Conservation (phyloP, 2,113 vertebrate species). For the Pycnonotus jocosus region DNA sequence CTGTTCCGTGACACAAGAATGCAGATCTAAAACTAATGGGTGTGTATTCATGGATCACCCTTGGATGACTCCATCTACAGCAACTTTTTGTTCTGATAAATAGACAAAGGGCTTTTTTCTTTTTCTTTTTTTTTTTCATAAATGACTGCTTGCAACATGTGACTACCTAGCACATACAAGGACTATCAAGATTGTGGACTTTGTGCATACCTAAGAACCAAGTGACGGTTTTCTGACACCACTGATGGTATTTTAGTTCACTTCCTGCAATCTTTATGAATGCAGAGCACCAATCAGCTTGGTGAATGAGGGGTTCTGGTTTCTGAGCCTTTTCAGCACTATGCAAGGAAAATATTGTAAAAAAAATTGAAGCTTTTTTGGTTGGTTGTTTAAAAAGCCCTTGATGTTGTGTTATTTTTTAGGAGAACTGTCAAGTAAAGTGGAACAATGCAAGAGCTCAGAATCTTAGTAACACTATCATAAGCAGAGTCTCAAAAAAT, state of each 20-base stretch:
- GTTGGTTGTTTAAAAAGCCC: background rate
- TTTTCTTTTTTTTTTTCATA: background rate
- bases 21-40: background rate
- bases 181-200: background rate
- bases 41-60: background rate
- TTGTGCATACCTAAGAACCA: background rate
- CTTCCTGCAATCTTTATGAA: background rate
- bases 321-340: background rate
- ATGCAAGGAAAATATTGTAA: background rate
- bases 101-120: background rate
- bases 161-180: background rate
- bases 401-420: background rate
- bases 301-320: background rate
- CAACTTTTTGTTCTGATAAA: background rate
- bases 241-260: background rate
- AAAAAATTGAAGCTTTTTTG: accelerated
- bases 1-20: background rate
- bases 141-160: accelerated
- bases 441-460: background rate
- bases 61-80: background rate
- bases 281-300: background rate
- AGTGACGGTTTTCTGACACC: background rate
- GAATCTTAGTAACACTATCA: background rate
- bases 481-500: background rate
- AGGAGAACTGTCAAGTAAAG: background rate